Evolutionary conservation across 1,140 invertebrate species (phyloP).

Genomic region (Tenebrio molitor): DNA sequence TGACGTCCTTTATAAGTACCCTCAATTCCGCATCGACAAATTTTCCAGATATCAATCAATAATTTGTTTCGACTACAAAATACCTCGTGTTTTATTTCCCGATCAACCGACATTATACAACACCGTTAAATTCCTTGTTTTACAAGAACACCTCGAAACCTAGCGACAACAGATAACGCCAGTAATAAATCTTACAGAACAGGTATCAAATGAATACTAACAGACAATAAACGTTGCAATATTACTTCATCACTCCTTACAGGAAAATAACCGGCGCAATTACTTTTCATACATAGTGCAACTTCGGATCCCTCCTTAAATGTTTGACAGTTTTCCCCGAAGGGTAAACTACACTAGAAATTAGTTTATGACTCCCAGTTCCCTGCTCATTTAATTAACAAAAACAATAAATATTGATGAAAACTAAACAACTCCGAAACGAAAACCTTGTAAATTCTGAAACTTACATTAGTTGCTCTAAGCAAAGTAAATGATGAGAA

Average conservation of each 20-base stretch:
- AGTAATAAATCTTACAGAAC: too few species aligned
- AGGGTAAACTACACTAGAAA: conserved; percentile 2
- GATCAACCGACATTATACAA: neutral
- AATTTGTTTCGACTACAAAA: neutral
- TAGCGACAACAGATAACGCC: too few species aligned
- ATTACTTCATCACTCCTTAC: too few species aligned
- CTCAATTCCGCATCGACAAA: conserved; percentile 17
- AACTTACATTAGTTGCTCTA: neutral
- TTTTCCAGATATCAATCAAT: conserved; percentile 20
- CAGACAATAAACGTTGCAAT: too few species aligned
- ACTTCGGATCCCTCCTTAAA: neutral
- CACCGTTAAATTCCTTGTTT: too few species aligned
- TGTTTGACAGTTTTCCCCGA: neutral
- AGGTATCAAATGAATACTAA: too few species aligned
- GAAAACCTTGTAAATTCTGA: neutral
- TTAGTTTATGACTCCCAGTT: neutral
- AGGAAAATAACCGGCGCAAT: neutral
- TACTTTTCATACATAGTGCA: neutral
- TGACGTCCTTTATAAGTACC: conserved; percentile 33
- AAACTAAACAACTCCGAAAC: neutral
- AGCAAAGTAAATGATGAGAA: neutral
- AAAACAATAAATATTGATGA: conserved; percentile 11
- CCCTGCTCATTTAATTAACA: neutral
- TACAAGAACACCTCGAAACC: too few species aligned
- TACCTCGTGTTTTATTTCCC: neutral